A percentile compares a stretch with the other conserved stretches of the same genome.
Conservation (phyloP, 2,113 vertebrate genomes). For the Dipodomys spectabilis region DNA sequence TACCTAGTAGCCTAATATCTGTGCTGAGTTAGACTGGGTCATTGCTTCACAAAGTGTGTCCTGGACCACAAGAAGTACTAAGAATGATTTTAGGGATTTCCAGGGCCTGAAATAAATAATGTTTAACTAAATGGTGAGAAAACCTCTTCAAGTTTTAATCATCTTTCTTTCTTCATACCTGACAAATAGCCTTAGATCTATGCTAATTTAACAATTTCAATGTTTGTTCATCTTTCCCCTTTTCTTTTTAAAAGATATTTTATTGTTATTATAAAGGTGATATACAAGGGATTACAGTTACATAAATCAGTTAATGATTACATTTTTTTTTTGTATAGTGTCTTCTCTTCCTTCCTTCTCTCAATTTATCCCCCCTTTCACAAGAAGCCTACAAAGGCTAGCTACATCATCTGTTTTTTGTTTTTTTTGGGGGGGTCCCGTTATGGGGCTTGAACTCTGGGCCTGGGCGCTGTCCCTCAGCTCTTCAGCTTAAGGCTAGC, state of each 20-base stretch:
- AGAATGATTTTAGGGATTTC: background rate
- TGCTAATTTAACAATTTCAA: background rate
- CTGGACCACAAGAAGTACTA: background rate
- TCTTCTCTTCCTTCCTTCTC: too few relatives aligned
- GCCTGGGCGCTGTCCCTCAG: too few relatives aligned
- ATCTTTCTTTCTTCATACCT: conserved; percentile 1
- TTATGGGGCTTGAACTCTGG: too few relatives aligned
- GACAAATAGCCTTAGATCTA: background rate
- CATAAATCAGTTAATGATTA: too few relatives aligned
- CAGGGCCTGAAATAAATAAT: background rate
- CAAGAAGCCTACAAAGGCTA: background rate
- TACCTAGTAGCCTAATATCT: too few relatives aligned
- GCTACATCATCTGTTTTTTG: background rate
- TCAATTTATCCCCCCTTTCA: background rate
- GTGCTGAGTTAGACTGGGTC: background rate
- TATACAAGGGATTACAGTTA: too few relatives aligned
- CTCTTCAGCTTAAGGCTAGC: too few relatives aligned
- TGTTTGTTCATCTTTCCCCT: background rate
- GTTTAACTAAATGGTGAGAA: background rate
- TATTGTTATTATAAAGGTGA: too few relatives aligned
- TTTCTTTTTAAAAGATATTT: too few relatives aligned
- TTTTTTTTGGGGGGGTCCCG: too few relatives aligned
- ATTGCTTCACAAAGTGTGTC: background rate
- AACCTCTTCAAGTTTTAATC: conserved; percentile 19
- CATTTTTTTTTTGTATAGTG: too few relatives aligned